Evolutionary conservation across 53 echinoderm and acorn worm genomes (phyloP).

Genomic region (Antedon mediterranea): DNA sequence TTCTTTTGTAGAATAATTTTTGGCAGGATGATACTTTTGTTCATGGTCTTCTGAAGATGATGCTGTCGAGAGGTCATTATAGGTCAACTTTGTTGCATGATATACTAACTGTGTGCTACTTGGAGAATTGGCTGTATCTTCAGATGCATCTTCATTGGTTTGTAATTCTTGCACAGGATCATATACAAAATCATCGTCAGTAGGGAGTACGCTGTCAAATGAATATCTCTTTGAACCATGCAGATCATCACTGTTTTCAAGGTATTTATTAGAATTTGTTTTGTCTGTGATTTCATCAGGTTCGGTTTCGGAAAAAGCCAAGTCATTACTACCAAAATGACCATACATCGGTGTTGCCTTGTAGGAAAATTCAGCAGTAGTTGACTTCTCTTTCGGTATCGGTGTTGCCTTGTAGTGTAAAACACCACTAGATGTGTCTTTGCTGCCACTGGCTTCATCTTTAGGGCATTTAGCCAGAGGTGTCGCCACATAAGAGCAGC

Average conservation of each 20-base stretch:
- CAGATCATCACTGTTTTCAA: not conserved
- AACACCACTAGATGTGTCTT: not conserved
- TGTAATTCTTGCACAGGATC: not conserved
- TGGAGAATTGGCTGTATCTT: not conserved
- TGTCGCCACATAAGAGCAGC: constrained; percentile 2
- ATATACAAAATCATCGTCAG: not conserved
- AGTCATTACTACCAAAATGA: not conserved
- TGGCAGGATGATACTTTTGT: not conserved
- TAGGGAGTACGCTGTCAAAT: not conserved
- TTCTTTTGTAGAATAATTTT: not conserved
- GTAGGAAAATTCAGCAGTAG: not conserved
- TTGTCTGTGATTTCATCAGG: too few species aligned
- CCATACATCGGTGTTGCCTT: not conserved
- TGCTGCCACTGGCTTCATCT: not conserved
- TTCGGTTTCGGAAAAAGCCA: too few species aligned
- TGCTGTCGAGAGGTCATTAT: not conserved
- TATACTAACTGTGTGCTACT: not conserved
- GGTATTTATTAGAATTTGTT: not conserved
- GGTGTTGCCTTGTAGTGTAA: not conserved
- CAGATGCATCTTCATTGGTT: not conserved
- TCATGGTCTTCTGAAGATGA: not conserved
- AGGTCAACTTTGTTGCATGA: not conserved
- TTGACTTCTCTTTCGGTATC: not conserved
- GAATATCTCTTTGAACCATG: not conserved
- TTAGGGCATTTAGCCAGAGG: not conserved